A percentile compares a stretch with the other conserved stretches of the same genome.
phyloP scores from a whole-genome alignment of 2,888 invertebrate genomes.

The Steinernema hermaphroditum region DNA sequence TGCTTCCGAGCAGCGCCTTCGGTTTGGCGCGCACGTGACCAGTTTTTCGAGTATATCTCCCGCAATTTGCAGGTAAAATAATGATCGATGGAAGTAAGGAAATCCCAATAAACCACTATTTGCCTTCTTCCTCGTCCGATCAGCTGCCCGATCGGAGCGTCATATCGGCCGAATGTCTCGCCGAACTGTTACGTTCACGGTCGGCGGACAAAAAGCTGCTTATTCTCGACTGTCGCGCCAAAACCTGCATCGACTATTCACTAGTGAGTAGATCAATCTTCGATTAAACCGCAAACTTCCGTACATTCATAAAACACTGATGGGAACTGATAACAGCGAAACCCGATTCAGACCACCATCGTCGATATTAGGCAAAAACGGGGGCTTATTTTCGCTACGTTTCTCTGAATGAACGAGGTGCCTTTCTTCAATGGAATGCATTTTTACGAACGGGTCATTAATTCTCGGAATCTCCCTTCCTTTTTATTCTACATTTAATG shows the following conservation, averaged over 20 bases:
- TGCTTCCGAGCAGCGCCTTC: slow-evolving; percentile 29
- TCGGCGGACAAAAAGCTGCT: slow-evolving; percentile 27
- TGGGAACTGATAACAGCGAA: slow-evolving; percentile 14
- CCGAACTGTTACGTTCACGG: slow-evolving; percentile 20
- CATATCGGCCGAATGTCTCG: slow-evolving; percentile 19
- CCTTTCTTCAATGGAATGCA: no score
- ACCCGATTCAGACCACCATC: slow-evolving; percentile 27
- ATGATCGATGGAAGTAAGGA: slow-evolving; percentile 25
- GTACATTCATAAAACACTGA: background rate
- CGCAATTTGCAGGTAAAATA: slow-evolving; percentile 6
- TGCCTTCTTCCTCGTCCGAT: slow-evolving; percentile 26
- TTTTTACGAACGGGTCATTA: no score
- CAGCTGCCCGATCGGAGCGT: slow-evolving; percentile 22
- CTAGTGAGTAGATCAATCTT: slow-evolving; percentile 13
- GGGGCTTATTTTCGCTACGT: no score
- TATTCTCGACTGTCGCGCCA: slow-evolving; percentile 21
- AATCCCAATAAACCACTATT: slow-evolving; percentile 23
- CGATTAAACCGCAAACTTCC: background rate
- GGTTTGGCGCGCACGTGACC: slow-evolving; percentile 28
- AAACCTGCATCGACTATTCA: slow-evolving; percentile 16
- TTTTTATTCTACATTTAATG: no score
- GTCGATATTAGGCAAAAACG: background rate
- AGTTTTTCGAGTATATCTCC: background rate
- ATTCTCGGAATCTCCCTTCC: no score
- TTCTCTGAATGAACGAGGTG: no score